These are phyloP conservation scores for Phylloscopus whistleri DNA, from an alignment of 2,113 vertebrate species.

Conservation along the genomic window DNA sequence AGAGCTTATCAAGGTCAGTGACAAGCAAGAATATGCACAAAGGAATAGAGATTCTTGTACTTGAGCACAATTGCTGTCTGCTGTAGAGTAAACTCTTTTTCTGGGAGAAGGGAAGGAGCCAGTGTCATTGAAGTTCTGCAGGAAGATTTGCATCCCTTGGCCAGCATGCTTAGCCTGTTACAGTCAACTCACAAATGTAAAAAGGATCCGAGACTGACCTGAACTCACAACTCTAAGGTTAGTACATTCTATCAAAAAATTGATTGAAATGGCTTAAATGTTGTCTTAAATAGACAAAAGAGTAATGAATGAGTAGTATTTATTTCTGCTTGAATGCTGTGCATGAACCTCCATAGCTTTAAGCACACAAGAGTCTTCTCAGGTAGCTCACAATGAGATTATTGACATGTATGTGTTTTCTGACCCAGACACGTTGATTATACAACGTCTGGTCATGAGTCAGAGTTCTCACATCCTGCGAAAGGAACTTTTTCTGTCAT, in stretches of 20 bases:
- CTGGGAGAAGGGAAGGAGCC: not conserved
- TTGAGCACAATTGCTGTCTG: not conserved
- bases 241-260: not conserved
- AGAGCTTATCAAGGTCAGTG: not conserved
- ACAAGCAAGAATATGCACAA: not conserved
- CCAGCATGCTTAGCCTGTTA: fast-evolving
- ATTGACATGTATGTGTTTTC: not conserved
- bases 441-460: not conserved
- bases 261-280: not conserved
- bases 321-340: not conserved
- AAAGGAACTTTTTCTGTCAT: not conserved
- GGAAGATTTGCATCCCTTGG: not conserved
- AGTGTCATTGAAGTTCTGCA: not conserved
- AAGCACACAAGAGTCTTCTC: not conserved
- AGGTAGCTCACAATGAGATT: not conserved
- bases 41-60: not conserved
- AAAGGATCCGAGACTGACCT: not conserved
- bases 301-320: not conserved
- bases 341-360: not conserved
- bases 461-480: not conserved
- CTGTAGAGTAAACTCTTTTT: not conserved
- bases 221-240: not conserved
- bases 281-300: not conserved
- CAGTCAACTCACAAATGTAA: not conserved
- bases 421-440: not conserved